phyloP scores from a whole-genome alignment of 2,797 vertebrate species.

The Urosaurus nigricauda region DNA sequence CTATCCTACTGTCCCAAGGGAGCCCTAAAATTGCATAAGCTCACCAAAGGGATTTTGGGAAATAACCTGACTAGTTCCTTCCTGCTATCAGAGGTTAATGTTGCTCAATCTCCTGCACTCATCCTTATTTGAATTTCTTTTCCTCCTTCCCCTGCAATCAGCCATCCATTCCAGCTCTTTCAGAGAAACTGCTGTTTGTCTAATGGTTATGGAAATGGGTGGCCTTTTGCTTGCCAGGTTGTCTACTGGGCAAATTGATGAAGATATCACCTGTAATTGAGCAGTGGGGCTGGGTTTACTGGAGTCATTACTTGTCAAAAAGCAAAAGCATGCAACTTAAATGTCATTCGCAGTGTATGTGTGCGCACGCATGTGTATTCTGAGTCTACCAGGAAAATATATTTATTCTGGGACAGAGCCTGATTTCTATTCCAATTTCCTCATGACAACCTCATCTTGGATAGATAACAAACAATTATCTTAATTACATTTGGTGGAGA shows the following conservation, averaged over 20 bases:
- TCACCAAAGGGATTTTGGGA: background rate
- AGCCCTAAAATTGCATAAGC: background rate
- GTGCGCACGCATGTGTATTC: too few species aligned
- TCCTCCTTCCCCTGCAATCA: background rate
- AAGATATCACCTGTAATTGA: background rate
- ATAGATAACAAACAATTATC: background rate
- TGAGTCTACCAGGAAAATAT: background rate
- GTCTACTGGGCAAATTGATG: slow-evolving; percentile 19
- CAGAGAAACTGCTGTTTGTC: slow-evolving; percentile 24
- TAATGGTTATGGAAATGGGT: slow-evolving; percentile 28
- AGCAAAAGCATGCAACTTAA: slow-evolving; percentile 21
- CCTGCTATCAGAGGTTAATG: background rate
- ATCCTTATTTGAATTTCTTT: slow-evolving; percentile 15
- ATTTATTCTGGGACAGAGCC: slow-evolving; percentile 12
- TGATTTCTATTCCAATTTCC: background rate
- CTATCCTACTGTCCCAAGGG: background rate
- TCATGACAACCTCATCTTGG: background rate
- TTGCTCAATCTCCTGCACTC: slow-evolving; percentile 6
- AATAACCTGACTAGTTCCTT: background rate
- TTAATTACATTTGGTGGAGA: slow-evolving; percentile 13
- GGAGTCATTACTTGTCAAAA: slow-evolving; percentile 15
- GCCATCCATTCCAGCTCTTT: slow-evolving; percentile 19
- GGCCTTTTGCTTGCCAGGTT: slow-evolving; percentile 38
- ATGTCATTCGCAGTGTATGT: background rate
- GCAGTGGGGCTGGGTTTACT: background rate